Percentiles rank a stretch among this genome's conserved stretches.
These are phyloP conservation scores for Propithecus deckenii DNA, from an alignment of 2,797 vertebrate genomes.

Conservation along the genomic window DNA sequence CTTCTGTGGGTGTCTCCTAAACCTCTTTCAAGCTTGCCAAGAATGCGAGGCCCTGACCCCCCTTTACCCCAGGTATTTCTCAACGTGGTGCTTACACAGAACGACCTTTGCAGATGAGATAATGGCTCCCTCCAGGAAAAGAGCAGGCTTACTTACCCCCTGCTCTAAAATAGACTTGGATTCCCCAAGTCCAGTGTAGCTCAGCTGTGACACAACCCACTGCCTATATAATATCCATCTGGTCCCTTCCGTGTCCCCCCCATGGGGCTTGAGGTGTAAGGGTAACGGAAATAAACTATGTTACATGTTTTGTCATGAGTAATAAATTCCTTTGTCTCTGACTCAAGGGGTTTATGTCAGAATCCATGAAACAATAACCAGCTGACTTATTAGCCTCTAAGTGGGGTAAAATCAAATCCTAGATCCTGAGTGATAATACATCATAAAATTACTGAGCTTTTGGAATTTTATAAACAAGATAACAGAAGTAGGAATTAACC, in stretches of 20 bases:
- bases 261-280: not conserved
- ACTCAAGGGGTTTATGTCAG: not conserved
- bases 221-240: not conserved
- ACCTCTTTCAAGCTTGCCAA: not conserved
- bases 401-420: not conserved
- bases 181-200: not conserved
- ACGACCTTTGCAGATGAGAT: not conserved
- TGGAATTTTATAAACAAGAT: not conserved
- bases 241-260: rapidly evolving
- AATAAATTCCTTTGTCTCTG: not conserved
- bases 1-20: rapidly evolving
- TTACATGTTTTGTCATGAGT: rapidly evolving
- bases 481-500: not conserved
- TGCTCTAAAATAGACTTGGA: not conserved
- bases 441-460: not conserved
- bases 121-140: not conserved
- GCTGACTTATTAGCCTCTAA: not conserved
- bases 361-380: not conserved
- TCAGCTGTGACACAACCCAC: not conserved
- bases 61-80: not conserved
- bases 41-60: too few species aligned
- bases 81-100: not conserved
- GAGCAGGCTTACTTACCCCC: not conserved
- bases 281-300: not conserved
- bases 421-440: not conserved